These are phyloP conservation scores for Matsumurasca onukii DNA, from an alignment of 1,140 invertebrate genomes.

Conservation along the genomic window DNA sequence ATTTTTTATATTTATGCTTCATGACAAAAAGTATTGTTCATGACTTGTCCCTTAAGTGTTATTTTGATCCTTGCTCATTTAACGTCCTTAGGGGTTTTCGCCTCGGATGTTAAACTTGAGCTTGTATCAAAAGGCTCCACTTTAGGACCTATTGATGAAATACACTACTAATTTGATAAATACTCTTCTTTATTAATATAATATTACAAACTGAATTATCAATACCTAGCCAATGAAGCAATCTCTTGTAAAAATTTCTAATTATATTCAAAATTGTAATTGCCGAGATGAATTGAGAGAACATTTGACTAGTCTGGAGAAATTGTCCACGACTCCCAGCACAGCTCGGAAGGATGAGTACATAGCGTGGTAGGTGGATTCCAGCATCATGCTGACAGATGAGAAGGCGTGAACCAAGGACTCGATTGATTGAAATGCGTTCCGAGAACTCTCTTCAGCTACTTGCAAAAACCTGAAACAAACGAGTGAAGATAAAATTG, in stretches of 20 bases:
- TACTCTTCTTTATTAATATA: too few relatives aligned
- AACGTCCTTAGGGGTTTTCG: too few relatives aligned
- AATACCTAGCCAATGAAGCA: conserved; percentile 66
- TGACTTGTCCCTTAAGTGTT: too few relatives aligned
- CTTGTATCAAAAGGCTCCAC: too few relatives aligned
- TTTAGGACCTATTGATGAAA: too few relatives aligned
- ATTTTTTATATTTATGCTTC: too few relatives aligned
- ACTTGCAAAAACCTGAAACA: conserved; percentile 73
- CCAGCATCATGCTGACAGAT: conserved; percentile 94
- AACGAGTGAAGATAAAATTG: background rate
- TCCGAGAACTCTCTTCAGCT: conserved; percentile 86
- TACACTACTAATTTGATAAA: too few relatives aligned
- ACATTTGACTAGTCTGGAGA: conserved; percentile 78
- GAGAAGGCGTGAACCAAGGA: conserved; percentile 87
- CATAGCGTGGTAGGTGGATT: conserved; percentile 93
- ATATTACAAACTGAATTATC: too few relatives aligned
- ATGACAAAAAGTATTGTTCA: too few relatives aligned
- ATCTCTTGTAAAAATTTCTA: conserved; percentile 76
- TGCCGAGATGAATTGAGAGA: conserved; percentile 81
- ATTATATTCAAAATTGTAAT: conserved; percentile 78
- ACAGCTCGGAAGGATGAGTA: conserved; percentile 94
- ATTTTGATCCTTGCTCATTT: too few relatives aligned
- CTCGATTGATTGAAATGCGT: conserved; percentile 93
- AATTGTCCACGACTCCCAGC: conserved; percentile 92
- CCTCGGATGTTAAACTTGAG: too few relatives aligned